phyloP scores from a whole-genome alignment of 2,888 invertebrate species.

The Epistrophella euchroma region DNA sequence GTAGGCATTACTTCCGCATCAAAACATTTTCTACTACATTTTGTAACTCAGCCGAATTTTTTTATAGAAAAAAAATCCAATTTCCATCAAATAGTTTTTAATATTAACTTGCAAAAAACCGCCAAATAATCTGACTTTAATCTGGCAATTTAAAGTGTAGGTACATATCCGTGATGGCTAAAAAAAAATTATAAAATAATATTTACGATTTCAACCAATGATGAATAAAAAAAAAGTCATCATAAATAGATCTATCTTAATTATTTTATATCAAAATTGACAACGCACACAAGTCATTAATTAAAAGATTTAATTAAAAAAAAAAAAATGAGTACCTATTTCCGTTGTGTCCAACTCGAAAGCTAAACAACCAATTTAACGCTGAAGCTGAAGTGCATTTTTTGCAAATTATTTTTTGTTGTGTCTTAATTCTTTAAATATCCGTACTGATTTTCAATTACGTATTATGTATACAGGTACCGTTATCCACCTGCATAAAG shows the following conservation, averaged over 20 bases:
- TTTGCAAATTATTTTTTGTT: constrained; percentile 15
- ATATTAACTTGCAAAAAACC: too few species aligned
- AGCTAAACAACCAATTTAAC: constrained; percentile 26
- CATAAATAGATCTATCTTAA: constrained; percentile 60
- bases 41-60: too few species aligned
- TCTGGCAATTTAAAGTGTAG: not conserved
- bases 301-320: constrained; percentile 50
- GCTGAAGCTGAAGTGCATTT: constrained; percentile 29
- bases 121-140: not conserved
- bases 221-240: not conserved
- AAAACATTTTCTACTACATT: too few species aligned
- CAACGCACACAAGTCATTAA: constrained; percentile 66
- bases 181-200: not conserved
- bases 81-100: too few species aligned
- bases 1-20: too few species aligned
- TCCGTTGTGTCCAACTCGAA: constrained; percentile 14
- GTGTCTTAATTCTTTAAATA: constrained; percentile 6
- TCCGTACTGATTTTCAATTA: constrained; percentile 49
- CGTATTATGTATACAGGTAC: not conserved
- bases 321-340: not conserved
- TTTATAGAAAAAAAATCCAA: too few species aligned
- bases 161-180: not conserved
- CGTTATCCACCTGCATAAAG: constrained; percentile 34
- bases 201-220: not conserved
- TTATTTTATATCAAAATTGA: constrained; percentile 67